These are phyloP conservation scores for Paraescarpia echinospica DNA, from an alignment of 1,140 invertebrate genomes.

Conservation along the genomic window DNA sequence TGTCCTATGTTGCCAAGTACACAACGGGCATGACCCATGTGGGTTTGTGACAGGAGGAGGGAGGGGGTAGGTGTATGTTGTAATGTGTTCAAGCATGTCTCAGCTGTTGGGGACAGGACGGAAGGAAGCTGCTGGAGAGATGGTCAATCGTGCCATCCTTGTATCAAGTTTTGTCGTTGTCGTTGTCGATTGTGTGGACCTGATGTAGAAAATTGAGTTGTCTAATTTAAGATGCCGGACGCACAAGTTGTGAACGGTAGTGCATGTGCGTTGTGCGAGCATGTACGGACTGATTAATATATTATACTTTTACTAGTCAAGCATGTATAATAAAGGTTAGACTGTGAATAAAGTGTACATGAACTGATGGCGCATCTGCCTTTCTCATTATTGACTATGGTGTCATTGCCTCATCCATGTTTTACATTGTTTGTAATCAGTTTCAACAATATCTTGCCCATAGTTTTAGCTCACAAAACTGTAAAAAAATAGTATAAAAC, in stretches of 20 bases:
- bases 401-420: no score
- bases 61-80: background rate
- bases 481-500: no score
- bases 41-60: background rate
- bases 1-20: background rate
- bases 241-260: background rate
- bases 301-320: conserved; percentile 5
- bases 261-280: background rate
- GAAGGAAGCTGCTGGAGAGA: background rate
- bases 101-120: background rate
- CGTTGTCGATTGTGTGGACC: background rate
- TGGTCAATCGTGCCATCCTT: background rate
- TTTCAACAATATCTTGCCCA: no score
- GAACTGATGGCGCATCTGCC: background rate
- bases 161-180: background rate
- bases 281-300: background rate
- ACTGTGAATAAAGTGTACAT: conserved; percentile 6
- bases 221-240: background rate
- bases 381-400: no score
- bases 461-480: no score
- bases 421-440: no score
- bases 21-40: background rate
- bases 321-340: conserved; percentile 6
- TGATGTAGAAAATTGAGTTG: background rate
- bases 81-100: background rate